phyloP scores from a whole-genome alignment of 1,140 invertebrate genomes.

The Oppia nitens region DNA sequence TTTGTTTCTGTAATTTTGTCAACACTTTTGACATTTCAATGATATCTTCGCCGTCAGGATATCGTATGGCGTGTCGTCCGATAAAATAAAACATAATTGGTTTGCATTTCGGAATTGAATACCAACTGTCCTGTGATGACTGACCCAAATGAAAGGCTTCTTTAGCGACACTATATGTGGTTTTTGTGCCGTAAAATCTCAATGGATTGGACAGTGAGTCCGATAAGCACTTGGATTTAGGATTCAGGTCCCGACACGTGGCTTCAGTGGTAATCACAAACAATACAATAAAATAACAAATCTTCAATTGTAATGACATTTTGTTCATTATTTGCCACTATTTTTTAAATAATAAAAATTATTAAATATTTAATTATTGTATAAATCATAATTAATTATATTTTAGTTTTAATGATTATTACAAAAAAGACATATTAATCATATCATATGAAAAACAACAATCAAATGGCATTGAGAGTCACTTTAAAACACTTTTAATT shows the following conservation, averaged over 20 bases:
- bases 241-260: neutral
- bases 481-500: no score
- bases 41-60: constrained; percentile 19
- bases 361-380: no score
- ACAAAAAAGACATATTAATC: no score
- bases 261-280: neutral
- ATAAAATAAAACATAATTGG: constrained; percentile 18
- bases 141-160: neutral
- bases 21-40: constrained; percentile 5
- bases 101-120: constrained; percentile 5
- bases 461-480: no score
- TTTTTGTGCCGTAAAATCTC: constrained; percentile 18
- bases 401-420: no score
- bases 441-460: no score
- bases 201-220: neutral
- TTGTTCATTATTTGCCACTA: no score
- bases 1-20: constrained; percentile 12
- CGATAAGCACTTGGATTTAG: neutral
- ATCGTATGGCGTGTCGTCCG: constrained; percentile 20
- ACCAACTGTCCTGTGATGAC: neutral
- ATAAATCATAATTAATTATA: no score
- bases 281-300: no score
- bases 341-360: no score
- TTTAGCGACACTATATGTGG: constrained; percentile 13
- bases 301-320: no score